These are phyloP conservation scores for Cheilosia pagana DNA, from an alignment of 2,888 invertebrate genomes.

Conservation along the genomic window DNA sequence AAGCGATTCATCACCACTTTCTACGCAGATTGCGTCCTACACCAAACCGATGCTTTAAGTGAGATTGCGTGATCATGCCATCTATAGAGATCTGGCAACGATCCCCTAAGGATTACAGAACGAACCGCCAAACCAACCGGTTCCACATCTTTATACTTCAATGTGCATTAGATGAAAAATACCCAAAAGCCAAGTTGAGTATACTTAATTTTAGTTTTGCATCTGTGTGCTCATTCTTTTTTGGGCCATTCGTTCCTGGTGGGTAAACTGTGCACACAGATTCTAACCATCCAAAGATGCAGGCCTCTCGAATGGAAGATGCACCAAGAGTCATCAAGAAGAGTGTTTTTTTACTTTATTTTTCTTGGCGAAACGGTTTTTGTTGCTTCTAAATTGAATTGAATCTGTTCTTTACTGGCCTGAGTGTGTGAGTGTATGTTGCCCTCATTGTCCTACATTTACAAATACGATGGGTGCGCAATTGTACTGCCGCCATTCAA, in stretches of 20 bases:
- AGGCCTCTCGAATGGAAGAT: constrained; percentile 8
- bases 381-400: constrained; percentile 6
- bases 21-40: constrained; percentile 12
- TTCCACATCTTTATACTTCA: neutral
- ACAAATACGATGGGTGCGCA: neutral
- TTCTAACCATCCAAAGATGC: constrained; percentile 11
- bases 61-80: constrained; percentile 1
- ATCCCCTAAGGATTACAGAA: constrained; percentile 1
- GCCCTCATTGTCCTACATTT: constrained; percentile 18
- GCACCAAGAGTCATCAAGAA: neutral
- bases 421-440: neutral
- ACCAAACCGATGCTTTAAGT: neutral
- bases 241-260: constrained; percentile 36
- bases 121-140: neutral
- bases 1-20: constrained; percentile 13
- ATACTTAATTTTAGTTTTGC: constrained; percentile 27
- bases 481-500: constrained; percentile 42
- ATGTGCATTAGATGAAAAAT: constrained; percentile 25
- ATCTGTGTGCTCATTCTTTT: constrained; percentile 1
- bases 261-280: constrained; percentile 13
- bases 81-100: neutral
- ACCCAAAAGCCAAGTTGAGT: constrained; percentile 4
- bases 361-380: neutral
- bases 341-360: neutral
- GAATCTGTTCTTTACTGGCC: constrained; percentile 7